Evolutionary conservation across 2,888 invertebrate species (phyloP), one percentile per base, ranked within the genome.

Genomic region (Drosophila antonietae): DNA sequence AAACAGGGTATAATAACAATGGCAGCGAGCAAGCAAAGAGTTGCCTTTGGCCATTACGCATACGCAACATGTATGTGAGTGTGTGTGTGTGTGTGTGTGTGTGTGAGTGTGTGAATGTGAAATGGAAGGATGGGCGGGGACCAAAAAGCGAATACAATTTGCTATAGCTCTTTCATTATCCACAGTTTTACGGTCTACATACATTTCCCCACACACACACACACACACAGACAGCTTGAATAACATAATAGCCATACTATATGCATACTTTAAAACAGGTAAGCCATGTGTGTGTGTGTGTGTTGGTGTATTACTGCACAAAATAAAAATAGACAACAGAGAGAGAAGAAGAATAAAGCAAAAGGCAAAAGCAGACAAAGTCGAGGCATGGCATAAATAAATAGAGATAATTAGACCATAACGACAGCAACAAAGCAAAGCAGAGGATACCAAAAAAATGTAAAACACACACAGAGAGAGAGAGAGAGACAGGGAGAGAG

Each of bases 331-430:
- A n/a, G 47, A 4, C 10, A 18, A 14, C 12, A 55, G 41, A 44
- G 37, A 44, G 37, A 18, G 37, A 37, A 35, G 10, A 59, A 47
- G 44, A 73, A 37, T 35, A 55, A 33, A 46, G 44, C 49, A 55
- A 64, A 70, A 56, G 55, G 59, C 67, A 76, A 65, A 20, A 49
- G 35, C 43, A 58, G 43, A 69, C 61, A 78, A 67, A 68, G 68
- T 41, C 64, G 71, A 61, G 53, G 60, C 85, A 87, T 86, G 53
- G 62, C 88, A 87, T 89, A 89, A 86, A 86, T 86, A 86, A 86
- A 86, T 86, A 84, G 89, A 89, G 89, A 86, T 86, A 89, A 86
- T 89, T 86, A 86, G 89, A 86, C 88, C 86, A 86, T 87, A 89
- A 86, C 89, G 78, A 81, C 79, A 73, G 73, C 76, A 76, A 85